phyloP scores from a whole-genome alignment of 2,888 invertebrate species.

The Rapana venosa region DNA sequence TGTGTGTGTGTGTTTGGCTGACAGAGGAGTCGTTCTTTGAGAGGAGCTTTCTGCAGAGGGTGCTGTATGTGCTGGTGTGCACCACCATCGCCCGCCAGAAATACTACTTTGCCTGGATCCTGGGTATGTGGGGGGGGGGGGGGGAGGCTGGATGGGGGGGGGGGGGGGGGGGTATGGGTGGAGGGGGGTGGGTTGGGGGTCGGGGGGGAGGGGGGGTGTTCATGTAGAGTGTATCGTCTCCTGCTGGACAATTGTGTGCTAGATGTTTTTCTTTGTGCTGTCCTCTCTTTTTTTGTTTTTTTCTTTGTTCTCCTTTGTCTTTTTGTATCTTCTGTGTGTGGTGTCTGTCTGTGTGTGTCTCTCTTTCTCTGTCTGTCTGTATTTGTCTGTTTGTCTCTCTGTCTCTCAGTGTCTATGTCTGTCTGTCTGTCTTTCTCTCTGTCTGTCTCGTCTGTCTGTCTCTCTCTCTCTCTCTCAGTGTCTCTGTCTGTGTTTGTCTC shows the following conservation, averaged over 20 bases:
- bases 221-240: neutral
- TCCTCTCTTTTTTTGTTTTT: too few species aligned
- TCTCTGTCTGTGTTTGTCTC: neutral
- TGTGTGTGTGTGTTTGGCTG: neutral
- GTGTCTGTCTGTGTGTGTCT: too few species aligned
- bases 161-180: too few species aligned
- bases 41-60: conserved; percentile 83
- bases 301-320: too few species aligned
- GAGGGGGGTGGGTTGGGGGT: too few species aligned
- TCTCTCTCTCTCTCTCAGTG: neutral
- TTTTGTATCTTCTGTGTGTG: too few species aligned
- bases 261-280: neutral
- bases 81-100: conserved; percentile 91
- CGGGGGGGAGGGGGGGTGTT: too few species aligned
- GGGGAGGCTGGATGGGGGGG: too few species aligned
- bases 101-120: conserved; percentile 98
- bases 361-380: too few species aligned
- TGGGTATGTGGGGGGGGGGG: conserved; percentile 78
- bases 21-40: conserved; percentile 84
- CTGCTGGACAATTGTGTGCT: neutral
- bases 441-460: neutral
- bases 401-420: neutral
- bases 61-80: conserved; percentile 87
- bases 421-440: neutral
- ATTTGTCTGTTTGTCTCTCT: too few species aligned